Evolutionary conservation across 30 jellyfish, hydroid and myxozoan genomes (phyloP), one percentile per base, ranked within the genome.

Genomic region (Turritopsis rubra): DNA sequence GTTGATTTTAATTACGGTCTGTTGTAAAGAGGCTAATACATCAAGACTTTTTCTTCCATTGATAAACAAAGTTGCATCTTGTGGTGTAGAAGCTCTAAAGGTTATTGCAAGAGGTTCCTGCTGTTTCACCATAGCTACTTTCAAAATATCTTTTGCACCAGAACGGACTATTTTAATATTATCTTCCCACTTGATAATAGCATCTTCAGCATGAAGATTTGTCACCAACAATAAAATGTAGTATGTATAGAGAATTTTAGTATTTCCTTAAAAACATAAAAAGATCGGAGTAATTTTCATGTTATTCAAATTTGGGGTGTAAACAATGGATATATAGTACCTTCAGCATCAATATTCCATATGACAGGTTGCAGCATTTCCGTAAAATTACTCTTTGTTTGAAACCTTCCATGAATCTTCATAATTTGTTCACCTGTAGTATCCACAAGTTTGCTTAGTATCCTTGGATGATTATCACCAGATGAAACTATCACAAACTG

Each of bases 181-280:
- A 68, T 19, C 30, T 68, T 27, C 77, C 77, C 77, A 68, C 77
- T 68, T 68, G 1, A 68, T 23, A 27, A 0, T 23, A 68, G 77
- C 30, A 23, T 0, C 77, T 1, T 27, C 77, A 7, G 28, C 21
- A 22, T 68, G 30, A 22, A 19, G 21, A 27, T 1, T 68, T 27
- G 16, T 68, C 30, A 68, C 77, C 30, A n/a, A n/a, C 77, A 68
- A 27, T 68, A 68, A n/a, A 9, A 68, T 27, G 77, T 68, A 68
- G 30, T 68, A 68, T 0, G 77, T 68, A 19, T 27, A 27, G 19
- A n/a, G 30, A n/a, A 68, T n/a, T 1, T 0, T 23, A 23, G 30
- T 22, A 19, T 68, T 68, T 7, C 77, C 77, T 68, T 7, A 68
- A n/a, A 68, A 68, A 68, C 0, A 3, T 21, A 19, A 68, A 60